phyloP scores from a whole-genome alignment of 2,797 vertebrate species.

The Iguana delicatissima region DNA sequence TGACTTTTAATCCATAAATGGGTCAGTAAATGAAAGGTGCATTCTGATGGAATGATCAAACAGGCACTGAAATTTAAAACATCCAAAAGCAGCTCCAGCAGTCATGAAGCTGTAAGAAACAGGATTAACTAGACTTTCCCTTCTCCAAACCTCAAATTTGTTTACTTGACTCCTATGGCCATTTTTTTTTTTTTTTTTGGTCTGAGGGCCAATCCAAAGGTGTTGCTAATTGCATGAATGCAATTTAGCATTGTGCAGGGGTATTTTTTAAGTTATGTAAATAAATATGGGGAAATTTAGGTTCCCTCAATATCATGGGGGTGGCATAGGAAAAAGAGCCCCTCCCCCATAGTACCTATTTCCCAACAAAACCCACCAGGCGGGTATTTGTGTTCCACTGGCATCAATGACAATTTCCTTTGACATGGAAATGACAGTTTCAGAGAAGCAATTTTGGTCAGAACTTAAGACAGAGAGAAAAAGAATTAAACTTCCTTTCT shows the following conservation, averaged over 20 bases:
- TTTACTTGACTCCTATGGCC: neutral
- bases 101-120: neutral
- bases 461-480: neutral
- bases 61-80: constrained; percentile 38
- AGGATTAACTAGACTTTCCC: neutral
- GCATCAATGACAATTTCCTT: neutral
- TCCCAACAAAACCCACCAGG: neutral
- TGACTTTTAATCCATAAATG: constrained; percentile 71
- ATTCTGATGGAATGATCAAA: constrained; percentile 52
- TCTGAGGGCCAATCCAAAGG: neutral
- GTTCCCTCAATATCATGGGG: neutral
- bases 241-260: neutral
- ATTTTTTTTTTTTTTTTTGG: neutral
- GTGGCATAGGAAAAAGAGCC: neutral
- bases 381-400: neutral
- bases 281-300: neutral
- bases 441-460: neutral
- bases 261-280: neutral
- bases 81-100: constrained; percentile 37
- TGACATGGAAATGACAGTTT: neutral
- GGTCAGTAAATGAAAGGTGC: constrained; percentile 61
- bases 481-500: too few relatives aligned
- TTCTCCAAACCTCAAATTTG: neutral
- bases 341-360: neutral
- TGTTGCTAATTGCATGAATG: neutral